Conservation (phyloP, 2,797 vertebrate species). For the Pangasius djambal region DNA sequence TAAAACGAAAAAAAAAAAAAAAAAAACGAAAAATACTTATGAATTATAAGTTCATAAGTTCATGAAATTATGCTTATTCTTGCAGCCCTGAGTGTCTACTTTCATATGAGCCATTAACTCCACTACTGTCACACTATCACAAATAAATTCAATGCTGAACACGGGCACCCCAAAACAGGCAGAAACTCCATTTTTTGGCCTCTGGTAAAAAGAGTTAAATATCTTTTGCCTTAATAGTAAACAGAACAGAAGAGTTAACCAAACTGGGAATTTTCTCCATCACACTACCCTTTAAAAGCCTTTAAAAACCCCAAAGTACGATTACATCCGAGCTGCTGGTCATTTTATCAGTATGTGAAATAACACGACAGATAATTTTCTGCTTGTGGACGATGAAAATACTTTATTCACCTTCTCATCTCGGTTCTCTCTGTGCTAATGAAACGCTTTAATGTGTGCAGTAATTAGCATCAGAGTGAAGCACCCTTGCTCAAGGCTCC, state of each 20-base stretch:
- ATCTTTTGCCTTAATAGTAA: background rate
- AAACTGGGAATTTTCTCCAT: background rate
- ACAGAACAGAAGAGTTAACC: background rate
- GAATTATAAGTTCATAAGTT: background rate
- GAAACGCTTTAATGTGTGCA: constrained; percentile 48
- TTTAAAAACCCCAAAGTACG: background rate
- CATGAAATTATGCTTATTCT: no score
- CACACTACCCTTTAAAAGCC: background rate
- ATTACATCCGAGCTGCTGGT: background rate
- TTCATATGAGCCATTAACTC: no score
- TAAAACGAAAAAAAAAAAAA: no score
- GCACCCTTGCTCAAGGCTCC: constrained; percentile 63
- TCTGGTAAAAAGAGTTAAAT: background rate
- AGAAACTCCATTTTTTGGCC: background rate
- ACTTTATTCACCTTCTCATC: constrained; percentile 36
- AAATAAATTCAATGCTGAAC: no score
- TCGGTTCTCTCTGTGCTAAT: constrained; percentile 43
- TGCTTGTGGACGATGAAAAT: constrained; percentile 7
- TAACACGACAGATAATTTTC: background rate
- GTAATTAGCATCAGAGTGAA: constrained; percentile 57
- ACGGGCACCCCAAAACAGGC: background rate
- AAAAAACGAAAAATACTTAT: background rate
- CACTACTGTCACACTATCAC: no score
- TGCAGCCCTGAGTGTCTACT: background rate
- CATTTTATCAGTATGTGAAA: background rate